Base-by-base conservation (phyloP, 2,888 invertebrate genomes). In the Halictus quadricinctus region DNA sequence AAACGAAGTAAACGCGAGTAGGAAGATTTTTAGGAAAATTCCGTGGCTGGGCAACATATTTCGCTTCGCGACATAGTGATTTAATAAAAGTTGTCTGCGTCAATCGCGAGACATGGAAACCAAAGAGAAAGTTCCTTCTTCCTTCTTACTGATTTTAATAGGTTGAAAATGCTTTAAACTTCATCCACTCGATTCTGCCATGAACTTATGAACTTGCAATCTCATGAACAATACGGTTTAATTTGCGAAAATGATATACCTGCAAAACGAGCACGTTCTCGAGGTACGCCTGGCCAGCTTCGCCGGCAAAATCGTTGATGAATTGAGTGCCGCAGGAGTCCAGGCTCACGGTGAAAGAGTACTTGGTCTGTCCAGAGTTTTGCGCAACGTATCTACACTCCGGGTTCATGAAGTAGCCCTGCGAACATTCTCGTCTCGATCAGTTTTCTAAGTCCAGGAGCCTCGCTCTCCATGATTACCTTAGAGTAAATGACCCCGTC, bases 401-500 rank as follows among this genome's bases (percentile, higher is more conserved):
- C 0, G 96, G 96, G 88, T 96, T 96, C 89, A 95, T 96, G 93
- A 95, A 96, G 91, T 95, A 96, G 73, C 97, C 97, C 95, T 95
- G 89, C 10, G 90, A 43, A 70, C 46, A 50, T 25, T 46, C 6
- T n/a, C 21, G 8, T 66, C 58, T 69, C 69, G 41, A 29, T 66
- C 36, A 66, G 66, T 29, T 29, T 18, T 2, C 21, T 64, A 12
- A 1, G 5, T 6, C 12, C 0, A 13, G 7, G 21, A 36, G 29
- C 10, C 18, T 10, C 8, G 0, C 66, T 21, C 3, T 10, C 1
- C 6, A 10, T 10, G 41, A 46, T 85, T 91, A 95, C 96, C 95
- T 97, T 97, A 0, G 97, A 97, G 92, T 98, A 98, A 88, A 98
- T 97, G 21, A 97, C 95, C 0, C 98, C 98, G 89, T 97, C 96